A percentile compares a stretch with the other conserved stretches of the same genome.
These are phyloP conservation scores for Sinotaia quadrata DNA, from an alignment of 2,888 invertebrate species.

Conservation along the genomic window DNA sequence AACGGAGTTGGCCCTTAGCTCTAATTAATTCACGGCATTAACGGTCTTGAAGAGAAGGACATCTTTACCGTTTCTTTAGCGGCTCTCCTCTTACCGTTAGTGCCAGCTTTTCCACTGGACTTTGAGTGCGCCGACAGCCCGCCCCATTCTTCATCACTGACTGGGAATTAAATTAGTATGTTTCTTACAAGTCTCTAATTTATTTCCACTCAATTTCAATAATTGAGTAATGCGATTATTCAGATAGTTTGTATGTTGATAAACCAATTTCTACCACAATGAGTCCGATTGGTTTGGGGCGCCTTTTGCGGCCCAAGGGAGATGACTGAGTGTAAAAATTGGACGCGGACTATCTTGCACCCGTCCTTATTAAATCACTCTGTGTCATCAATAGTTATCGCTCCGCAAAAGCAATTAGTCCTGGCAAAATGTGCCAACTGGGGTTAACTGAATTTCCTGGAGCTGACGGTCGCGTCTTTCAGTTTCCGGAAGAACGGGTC, in stretches of 20 bases:
- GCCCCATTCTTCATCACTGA: conserved; percentile 16
- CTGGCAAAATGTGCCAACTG: conserved; percentile 40
- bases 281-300: conserved; percentile 44
- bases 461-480: not conserved
- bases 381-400: conserved; percentile 42
- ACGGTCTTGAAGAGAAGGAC: conserved; percentile 5
- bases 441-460: conserved; percentile 40
- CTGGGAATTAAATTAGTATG: conserved; percentile 45
- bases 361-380: conserved; percentile 41
- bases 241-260: conserved; percentile 57
- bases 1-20: conserved; percentile 34
- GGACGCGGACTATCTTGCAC: conserved; percentile 24
- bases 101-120: conserved; percentile 18
- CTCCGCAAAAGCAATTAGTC: conserved; percentile 40
- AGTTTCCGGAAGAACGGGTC: conserved; percentile 1
- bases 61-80: conserved; percentile 31
- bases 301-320: conserved; percentile 24
- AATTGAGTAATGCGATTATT: conserved; percentile 57
- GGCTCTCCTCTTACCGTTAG: conserved; percentile 16
- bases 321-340: conserved; percentile 26
- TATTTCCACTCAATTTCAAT: conserved; percentile 58
- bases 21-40: conserved; percentile 35
- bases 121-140: conserved; percentile 1
- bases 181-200: conserved; percentile 49
- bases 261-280: conserved; percentile 55